Base-by-base conservation (phyloP, 2,797 vertebrate genomes). In the Diglossa cyanea region DNA sequence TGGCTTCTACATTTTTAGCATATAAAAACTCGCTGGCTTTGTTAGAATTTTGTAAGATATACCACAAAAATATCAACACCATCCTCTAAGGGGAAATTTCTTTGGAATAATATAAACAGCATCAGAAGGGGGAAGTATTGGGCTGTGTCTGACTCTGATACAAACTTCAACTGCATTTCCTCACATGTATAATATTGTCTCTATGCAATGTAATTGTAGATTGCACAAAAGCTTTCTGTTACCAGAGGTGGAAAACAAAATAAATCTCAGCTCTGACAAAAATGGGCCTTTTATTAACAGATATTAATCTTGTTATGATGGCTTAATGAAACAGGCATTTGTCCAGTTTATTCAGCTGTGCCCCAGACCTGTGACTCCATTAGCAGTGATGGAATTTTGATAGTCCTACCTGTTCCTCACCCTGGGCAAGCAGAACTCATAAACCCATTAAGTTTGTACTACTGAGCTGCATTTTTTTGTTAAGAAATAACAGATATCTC, bases 401-500 rank as follows among this genome's bases (percentile, higher is more conserved):
- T 31, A 45, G 31, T n/a, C 37, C 61, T 55, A 70, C 51, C 68
- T n/a, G 54, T 19, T 75, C 15, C 39, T 91, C 60, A 67, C 3
- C 26, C 21, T 15, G 48, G 8, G 23, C 50, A 62, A 84, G 57
- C n/a, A 74, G 26, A 37, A 76, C 28, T 48, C 58, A 40, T 20
- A 72, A 83, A 82, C 17, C 26, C 61, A 81, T 2, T 2, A 61
- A 18, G n/a, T 21, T 13, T 42, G 30, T 30, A 50, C 11, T 24
- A 50, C 15, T 18, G 15, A 74, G 26, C n/a, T 74, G 39, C 13
- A 20, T 2, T 12, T 87, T 62, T 55, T 53, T 57, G 8, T 10
- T 45, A 45, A 33, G 30, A 83, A 42, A 6, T 55, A 79, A 55
- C 0, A 10, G 4, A 0, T 17, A 45, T 24, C n/a, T 15, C 71